Evolutionary conservation across 2,113 vertebrate species (phyloP).

Genomic region (Tapirus terrestris): DNA sequence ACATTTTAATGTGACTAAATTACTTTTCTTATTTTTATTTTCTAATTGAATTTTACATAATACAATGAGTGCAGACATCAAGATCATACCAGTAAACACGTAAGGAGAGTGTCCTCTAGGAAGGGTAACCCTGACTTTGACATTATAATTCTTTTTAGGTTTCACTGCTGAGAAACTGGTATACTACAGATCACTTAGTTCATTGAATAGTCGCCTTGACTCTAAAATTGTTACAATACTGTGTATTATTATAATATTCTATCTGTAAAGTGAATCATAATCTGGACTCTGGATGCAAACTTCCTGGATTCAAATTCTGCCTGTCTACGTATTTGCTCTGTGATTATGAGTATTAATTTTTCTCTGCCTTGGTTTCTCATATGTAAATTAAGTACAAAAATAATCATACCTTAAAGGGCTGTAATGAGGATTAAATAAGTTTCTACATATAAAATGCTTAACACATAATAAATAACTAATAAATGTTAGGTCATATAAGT

Average conservation of each 20-base stretch:
- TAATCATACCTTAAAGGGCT: background rate
- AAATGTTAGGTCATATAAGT: background rate
- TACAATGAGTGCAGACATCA: background rate
- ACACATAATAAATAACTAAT: background rate
- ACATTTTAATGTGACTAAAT: background rate
- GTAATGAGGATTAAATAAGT: background rate
- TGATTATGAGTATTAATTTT: background rate
- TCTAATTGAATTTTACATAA: background rate
- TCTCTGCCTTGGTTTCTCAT: background rate
- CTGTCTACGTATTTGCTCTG: background rate
- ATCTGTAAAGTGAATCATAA: background rate
- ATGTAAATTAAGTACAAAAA: background rate
- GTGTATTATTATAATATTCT: background rate
- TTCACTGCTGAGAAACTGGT: background rate
- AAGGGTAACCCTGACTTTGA: background rate
- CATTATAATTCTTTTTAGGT: background rate
- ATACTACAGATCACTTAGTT: background rate
- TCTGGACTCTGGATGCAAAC: background rate
- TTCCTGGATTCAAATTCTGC: background rate
- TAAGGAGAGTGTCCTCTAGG: background rate
- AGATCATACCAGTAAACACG: background rate
- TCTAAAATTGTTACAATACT: background rate
- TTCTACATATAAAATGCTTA: background rate
- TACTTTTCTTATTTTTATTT: background rate
- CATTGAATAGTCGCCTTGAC: background rate